A percentile compares a stretch with the other conserved stretches of the same genome.
Evolutionary conservation across 2,797 vertebrate species (phyloP).

Genomic region (Echeneis naucrates): DNA sequence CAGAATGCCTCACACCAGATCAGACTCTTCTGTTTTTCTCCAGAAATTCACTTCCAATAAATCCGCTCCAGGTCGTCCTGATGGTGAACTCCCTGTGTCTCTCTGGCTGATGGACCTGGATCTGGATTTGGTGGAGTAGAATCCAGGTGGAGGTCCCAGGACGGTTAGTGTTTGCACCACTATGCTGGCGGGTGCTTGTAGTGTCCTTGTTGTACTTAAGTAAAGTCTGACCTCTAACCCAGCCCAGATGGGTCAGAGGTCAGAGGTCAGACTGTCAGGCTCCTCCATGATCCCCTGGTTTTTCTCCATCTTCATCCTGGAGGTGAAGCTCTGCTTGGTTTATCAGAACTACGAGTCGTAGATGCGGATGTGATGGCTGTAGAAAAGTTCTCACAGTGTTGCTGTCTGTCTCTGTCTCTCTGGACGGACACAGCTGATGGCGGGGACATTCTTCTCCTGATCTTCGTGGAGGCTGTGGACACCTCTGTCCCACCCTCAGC

Average conservation of each 20-base stretch:
- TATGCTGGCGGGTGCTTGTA: neutral
- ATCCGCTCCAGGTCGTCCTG: too few species aligned
- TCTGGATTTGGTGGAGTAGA: slow-evolving; percentile 33
- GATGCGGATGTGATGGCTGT: neutral
- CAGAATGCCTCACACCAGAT: too few species aligned
- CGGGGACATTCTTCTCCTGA: too few species aligned
- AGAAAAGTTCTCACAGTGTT: slow-evolving; percentile 11
- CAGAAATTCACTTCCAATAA: too few species aligned
- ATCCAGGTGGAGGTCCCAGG: slow-evolving; percentile 1
- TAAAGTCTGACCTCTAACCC: too few species aligned
- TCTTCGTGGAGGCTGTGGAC: too few species aligned
- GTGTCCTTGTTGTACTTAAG: slow-evolving; percentile 50
- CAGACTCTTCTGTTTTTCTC: too few species aligned
- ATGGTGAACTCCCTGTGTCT: too few species aligned
- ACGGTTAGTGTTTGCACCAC: neutral
- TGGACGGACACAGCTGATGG: too few species aligned
- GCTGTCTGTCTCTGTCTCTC: slow-evolving; percentile 18
- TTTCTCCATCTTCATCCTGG: slow-evolving; percentile 83
- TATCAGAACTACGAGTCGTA: slow-evolving; percentile 86
- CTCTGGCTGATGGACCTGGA: slow-evolving; percentile 24
- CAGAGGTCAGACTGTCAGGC: too few species aligned
- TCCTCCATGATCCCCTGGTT: slow-evolving; percentile 87
- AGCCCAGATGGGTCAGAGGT: slow-evolving; percentile 87
- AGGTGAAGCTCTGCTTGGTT: slow-evolving; percentile 85
- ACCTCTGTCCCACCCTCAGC: too few species aligned